Percentiles rank a stretch among this genome's conserved stretches.
Evolutionary conservation across 2,888 invertebrate species (phyloP).

Genomic region (Volucella inflata): DNA sequence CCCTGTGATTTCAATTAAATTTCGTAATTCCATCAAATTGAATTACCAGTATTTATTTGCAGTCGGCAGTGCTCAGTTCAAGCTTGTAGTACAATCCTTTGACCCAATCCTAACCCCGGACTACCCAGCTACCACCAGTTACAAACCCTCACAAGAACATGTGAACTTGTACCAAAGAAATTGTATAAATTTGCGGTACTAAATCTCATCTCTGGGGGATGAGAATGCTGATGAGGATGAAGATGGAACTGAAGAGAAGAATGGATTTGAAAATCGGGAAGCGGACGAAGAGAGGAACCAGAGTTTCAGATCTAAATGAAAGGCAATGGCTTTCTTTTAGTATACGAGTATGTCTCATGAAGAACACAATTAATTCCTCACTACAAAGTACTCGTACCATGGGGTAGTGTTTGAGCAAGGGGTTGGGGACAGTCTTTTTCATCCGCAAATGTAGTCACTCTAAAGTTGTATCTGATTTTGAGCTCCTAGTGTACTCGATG

Average conservation of each 20-base stretch:
- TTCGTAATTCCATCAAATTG: conserved; percentile 75
- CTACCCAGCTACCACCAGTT: not conserved
- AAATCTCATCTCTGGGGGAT: conserved; percentile 52
- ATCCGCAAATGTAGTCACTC: conserved; percentile 39
- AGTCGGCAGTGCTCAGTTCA: conserved; percentile 28
- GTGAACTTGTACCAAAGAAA: conserved; percentile 27
- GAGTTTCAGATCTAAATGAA: conserved; percentile 60
- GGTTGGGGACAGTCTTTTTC: conserved; percentile 6
- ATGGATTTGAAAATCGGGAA: too few relatives aligned
- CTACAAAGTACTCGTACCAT: conserved; percentile 28
- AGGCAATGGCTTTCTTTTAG: conserved; percentile 44
- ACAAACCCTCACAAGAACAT: conserved; percentile 19
- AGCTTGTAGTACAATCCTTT: conserved; percentile 31
- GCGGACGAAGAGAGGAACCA: conserved; percentile 5
- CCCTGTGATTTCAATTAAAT: conserved; percentile 74
- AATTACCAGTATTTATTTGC: conserved; percentile 73
- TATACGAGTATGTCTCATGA: conserved; percentile 25
- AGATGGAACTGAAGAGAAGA: too few relatives aligned
- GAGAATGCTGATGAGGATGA: conserved; percentile 4
- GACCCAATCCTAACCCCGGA: conserved; percentile 10
- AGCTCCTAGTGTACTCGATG: too few relatives aligned
- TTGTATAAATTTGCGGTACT: conserved; percentile 63
- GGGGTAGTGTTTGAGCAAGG: conserved; percentile 18
- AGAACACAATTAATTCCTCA: conserved; percentile 70
- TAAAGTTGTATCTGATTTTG: conserved; percentile 17